Evolutionary conservation across 1,140 invertebrate species (phyloP).

Genomic region (Nixonia krombeini): DNA sequence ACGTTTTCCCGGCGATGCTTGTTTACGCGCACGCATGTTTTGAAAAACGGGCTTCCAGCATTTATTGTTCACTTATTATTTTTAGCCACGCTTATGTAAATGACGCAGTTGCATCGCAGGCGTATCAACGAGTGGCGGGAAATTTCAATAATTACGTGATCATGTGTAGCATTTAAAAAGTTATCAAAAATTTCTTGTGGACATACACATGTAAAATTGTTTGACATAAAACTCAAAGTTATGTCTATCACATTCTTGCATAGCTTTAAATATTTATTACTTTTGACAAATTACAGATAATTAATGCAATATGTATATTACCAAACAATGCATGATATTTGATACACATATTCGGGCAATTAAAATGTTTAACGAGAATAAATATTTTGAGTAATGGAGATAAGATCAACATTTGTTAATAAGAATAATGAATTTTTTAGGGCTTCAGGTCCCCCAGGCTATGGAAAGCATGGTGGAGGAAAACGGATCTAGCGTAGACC

Average conservation of each 20-base stretch:
- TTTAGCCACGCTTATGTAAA: slow-evolving; percentile 64
- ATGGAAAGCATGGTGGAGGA: slow-evolving; percentile 93
- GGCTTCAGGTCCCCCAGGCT: slow-evolving; percentile 71
- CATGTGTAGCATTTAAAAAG: background rate
- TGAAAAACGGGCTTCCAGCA: slow-evolving; percentile 20
- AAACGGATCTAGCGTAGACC: slow-evolving; percentile 81
- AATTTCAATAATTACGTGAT: no score
- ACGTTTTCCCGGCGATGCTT: slow-evolving; percentile 4
- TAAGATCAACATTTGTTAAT: slow-evolving; percentile 22
- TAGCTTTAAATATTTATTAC: no score
- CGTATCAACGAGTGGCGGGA: no score
- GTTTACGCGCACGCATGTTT: slow-evolving; percentile 12
- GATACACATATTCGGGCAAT: no score
- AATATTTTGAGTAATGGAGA: slow-evolving; percentile 9
- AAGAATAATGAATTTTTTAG: slow-evolving; percentile 60
- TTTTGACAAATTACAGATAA: no score
- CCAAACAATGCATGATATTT: no score
- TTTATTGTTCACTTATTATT: slow-evolving; percentile 60
- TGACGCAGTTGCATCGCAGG: slow-evolving; percentile 63
- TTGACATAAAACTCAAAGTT: no score
- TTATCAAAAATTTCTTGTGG: no score
- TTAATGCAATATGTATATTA: no score
- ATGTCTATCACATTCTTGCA: no score
- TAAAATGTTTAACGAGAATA: no score
- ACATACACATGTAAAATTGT: no score